Percentiles rank a stretch among this genome's conserved stretches.
Evolutionary conservation across 2,113 vertebrate species (phyloP).

Genomic region (Alligator mississippiensis): DNA sequence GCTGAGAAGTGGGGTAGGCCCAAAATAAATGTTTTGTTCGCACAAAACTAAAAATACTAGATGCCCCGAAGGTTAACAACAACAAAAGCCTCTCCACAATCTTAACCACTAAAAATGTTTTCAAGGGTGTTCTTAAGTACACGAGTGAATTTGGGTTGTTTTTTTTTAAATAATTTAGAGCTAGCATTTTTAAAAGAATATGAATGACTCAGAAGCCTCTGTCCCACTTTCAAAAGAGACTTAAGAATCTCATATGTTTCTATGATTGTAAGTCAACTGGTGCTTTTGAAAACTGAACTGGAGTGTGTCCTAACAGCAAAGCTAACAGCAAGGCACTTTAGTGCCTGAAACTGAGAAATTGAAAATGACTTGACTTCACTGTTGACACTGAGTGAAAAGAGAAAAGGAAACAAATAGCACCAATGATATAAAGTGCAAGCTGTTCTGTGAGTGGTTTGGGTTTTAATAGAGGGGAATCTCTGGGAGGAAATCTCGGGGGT

Average conservation of each 20-base stretch:
- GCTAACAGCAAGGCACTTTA: not conserved
- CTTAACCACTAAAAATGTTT: not conserved
- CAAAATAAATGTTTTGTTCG: rapidly evolving
- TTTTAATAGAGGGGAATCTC: not conserved
- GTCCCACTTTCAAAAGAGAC: not conserved
- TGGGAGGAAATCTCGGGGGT: too few relatives aligned
- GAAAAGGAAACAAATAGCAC: not conserved
- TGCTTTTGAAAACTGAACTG: not conserved
- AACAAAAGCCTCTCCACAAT: not conserved
- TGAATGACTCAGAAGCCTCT: not conserved
- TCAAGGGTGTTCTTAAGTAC: not conserved
- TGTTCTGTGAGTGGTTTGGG: not conserved
- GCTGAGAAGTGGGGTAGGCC: conserved; percentile 28
- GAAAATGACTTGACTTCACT: not conserved
- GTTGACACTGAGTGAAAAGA: not conserved
- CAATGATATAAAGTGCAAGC: not conserved
- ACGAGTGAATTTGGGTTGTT: not conserved
- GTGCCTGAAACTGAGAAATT: not conserved
- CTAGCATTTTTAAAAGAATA: not conserved
- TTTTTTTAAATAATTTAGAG: not conserved
- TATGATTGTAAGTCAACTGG: not conserved
- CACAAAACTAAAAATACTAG: not conserved
- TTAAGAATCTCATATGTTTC: not conserved
- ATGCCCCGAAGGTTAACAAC: not conserved
- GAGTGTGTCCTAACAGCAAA: not conserved